These are phyloP conservation scores for Hypercompe scribonia DNA, from an alignment of 2,888 invertebrate species.

Conservation along the genomic window DNA sequence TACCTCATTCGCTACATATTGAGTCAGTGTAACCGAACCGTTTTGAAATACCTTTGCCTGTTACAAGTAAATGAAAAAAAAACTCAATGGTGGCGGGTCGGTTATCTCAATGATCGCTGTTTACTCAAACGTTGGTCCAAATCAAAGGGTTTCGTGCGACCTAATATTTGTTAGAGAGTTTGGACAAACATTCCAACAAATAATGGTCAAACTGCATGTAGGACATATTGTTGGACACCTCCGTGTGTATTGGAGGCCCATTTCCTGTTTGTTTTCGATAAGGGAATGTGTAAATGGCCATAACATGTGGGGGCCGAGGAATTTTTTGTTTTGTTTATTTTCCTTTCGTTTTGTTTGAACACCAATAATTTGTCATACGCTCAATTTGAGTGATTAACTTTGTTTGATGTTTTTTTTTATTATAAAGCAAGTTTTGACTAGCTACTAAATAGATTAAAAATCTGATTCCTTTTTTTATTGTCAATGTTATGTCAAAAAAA, in stretches of 20 bases:
- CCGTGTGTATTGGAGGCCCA: slow-evolving; percentile 53
- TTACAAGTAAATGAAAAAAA: slow-evolving; percentile 47
- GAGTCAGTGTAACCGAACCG: neutral
- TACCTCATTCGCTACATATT: neutral
- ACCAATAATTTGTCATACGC: slow-evolving; percentile 2
- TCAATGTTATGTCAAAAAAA: neutral
- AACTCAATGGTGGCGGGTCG: slow-evolving; percentile 37
- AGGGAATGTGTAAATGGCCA: slow-evolving; percentile 56
- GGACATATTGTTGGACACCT: slow-evolving; percentile 59
- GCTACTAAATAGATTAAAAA: neutral
- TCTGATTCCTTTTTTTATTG: neutral
- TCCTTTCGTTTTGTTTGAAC: slow-evolving; percentile 10
- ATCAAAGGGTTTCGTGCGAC: slow-evolving; percentile 60
- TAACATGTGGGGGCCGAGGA: slow-evolving; percentile 45
- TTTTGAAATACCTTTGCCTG: slow-evolving; percentile 16
- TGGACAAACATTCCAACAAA: slow-evolving; percentile 51
- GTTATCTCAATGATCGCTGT: slow-evolving; percentile 54
- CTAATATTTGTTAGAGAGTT: slow-evolving; percentile 61
- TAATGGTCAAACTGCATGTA: slow-evolving; percentile 46
- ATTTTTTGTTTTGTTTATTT: slow-evolving; percentile 52
- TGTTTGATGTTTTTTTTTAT: neutral
- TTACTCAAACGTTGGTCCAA: slow-evolving; percentile 54
- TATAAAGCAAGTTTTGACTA: neutral
- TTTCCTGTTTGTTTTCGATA: slow-evolving; percentile 69
- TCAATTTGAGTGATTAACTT: slow-evolving; percentile 1